A percentile compares a stretch with the other conserved stretches of the same genome.
These are phyloP conservation scores for Melanchra persicariae DNA, from an alignment of 2,888 invertebrate species.

Conservation along the genomic window DNA sequence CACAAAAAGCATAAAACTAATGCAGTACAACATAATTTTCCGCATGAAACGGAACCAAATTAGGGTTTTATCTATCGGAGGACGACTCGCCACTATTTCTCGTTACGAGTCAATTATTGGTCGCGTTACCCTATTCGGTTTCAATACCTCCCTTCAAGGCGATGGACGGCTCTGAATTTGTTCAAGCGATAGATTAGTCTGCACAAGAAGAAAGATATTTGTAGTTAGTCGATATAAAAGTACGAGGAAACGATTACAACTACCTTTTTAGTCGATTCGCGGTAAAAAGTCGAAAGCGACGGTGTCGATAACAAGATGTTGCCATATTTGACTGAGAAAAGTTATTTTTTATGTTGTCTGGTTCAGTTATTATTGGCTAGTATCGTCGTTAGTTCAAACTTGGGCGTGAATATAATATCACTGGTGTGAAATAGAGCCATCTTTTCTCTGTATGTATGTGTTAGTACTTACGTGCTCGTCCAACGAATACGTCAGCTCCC, in stretches of 20 bases:
- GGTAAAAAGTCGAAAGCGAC: conserved; percentile 63
- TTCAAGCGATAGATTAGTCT: conserved; percentile 68
- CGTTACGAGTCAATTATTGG: conserved; percentile 84
- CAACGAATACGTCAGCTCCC: conserved; percentile 98
- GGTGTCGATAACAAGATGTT: conserved; percentile 64
- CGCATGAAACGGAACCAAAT: conserved; percentile 51
- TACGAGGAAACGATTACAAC: conserved; percentile 67
- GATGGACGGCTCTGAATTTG: conserved; percentile 68
- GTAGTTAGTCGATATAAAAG: conserved; percentile 64
- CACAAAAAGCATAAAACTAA: conserved; percentile 39
- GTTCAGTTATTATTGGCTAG: conserved; percentile 7
- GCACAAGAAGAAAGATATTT: conserved; percentile 67
- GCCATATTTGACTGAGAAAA: conserved; percentile 56
- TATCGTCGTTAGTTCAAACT: conserved; percentile 28
- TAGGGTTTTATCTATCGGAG: conserved; percentile 55
- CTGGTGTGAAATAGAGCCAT: not conserved
- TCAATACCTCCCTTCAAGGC: conserved; percentile 70
- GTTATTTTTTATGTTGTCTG: conserved; percentile 47
- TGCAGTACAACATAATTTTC: conserved; percentile 50
- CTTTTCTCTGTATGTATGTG: conserved; percentile 17
- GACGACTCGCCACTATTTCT: conserved; percentile 54
- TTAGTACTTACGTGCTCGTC: conserved; percentile 98
- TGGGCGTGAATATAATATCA: conserved; percentile 13
- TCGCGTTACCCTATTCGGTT: conserved; percentile 71
- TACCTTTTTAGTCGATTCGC: conserved; percentile 61